A percentile compares a stretch with the other conserved stretches of the same genome.
These are phyloP conservation scores for Elysia chlorotica DNA, from an alignment of 1,140 invertebrate species.

Conservation along the genomic window DNA sequence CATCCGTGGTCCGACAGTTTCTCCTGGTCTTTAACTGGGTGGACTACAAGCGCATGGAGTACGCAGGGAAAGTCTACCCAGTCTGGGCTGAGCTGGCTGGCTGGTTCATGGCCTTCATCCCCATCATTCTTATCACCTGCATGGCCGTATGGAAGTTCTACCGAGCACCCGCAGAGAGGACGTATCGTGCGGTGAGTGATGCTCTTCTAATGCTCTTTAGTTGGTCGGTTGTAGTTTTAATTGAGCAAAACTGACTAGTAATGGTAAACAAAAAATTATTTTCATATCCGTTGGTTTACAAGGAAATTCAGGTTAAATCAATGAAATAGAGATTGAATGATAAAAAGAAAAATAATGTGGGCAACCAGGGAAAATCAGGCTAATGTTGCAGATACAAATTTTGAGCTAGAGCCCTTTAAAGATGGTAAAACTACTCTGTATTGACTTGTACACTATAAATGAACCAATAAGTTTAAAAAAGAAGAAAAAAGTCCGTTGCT, in stretches of 20 bases:
- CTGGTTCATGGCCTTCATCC: slow-evolving; percentile 70
- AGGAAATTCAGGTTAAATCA: no score
- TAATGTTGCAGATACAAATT: no score
- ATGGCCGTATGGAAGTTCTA: slow-evolving; percentile 36
- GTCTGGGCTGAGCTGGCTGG: slow-evolving; percentile 79
- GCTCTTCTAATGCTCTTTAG: background rate
- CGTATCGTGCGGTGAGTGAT: slow-evolving; percentile 34
- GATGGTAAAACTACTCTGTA: no score
- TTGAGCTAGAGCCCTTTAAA: no score
- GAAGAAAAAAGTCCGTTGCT: no score
- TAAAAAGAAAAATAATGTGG: background rate
- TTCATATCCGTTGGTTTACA: background rate
- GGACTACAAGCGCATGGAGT: slow-evolving; percentile 68
- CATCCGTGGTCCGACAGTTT: no score
- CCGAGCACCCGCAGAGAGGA: slow-evolving; percentile 29
- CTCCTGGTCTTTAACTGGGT: slow-evolving; percentile 84
- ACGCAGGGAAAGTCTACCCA: slow-evolving; percentile 73
- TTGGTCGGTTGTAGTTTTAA: background rate
- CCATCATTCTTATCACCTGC: slow-evolving; percentile 73
- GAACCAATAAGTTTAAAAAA: no score
- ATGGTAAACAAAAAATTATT: no score
- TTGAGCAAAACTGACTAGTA: no score
- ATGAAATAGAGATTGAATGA: background rate
- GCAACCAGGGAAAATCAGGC: no score
- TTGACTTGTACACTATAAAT: no score